Percentiles rank a stretch among this genome's conserved stretches.
phyloP scores from a whole-genome alignment of 2,888 invertebrate genomes.

The Synergus umbraculus region DNA sequence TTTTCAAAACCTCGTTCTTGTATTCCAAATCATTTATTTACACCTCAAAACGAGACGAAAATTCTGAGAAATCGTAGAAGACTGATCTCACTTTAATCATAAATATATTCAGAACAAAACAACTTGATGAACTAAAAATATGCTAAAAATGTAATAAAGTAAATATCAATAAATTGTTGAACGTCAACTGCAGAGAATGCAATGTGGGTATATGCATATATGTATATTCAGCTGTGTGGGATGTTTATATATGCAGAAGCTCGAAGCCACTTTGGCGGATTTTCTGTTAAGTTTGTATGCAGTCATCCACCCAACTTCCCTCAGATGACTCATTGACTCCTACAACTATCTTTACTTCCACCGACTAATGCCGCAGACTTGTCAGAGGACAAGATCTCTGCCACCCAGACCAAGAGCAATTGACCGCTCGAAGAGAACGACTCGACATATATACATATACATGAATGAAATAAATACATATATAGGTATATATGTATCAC shows the following conservation, averaged over 20 bases:
- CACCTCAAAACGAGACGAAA: not conserved
- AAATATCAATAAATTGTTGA: not conserved
- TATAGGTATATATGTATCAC: too few species aligned
- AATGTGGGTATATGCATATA: not conserved
- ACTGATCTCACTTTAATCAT: not conserved
- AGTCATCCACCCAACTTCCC: slow-evolving; percentile 22
- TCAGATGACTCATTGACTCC: slow-evolving; percentile 26
- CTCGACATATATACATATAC: not conserved
- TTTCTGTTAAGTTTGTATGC: slow-evolving; percentile 22
- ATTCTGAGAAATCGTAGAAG: not conserved
- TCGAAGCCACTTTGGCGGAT: not conserved
- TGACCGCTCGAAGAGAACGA: slow-evolving; percentile 14
- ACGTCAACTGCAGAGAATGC: not conserved
- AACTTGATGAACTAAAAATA: too few species aligned
- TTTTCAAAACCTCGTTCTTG: not conserved
- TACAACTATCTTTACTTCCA: slow-evolving; percentile 27
- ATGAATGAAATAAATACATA: too few species aligned
- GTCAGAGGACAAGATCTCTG: slow-evolving; percentile 21
- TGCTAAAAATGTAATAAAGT: not conserved
- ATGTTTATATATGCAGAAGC: not conserved
- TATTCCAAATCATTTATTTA: not conserved
- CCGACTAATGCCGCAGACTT: slow-evolving; percentile 25
- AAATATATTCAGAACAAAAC: too few species aligned
- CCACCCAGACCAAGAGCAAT: slow-evolving; percentile 18
- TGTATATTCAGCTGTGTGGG: not conserved